Evolutionary conservation across 2,888 invertebrate species (phyloP).

Genomic region (Lydus trimaculatus): DNA sequence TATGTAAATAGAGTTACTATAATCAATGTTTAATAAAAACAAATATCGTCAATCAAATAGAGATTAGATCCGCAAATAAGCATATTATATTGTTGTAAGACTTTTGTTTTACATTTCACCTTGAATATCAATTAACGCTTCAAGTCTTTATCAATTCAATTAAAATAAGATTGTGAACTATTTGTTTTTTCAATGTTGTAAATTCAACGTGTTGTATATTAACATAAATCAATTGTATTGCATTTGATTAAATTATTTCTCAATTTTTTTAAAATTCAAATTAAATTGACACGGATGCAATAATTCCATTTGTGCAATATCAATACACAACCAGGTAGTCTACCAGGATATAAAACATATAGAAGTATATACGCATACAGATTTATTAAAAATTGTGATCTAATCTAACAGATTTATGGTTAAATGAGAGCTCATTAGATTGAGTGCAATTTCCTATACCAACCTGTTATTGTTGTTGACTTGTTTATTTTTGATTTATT

Average conservation of each 20-base stretch:
- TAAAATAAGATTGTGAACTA: conserved; percentile 23
- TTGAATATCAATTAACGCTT: conserved; percentile 44
- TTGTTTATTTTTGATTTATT: background rate
- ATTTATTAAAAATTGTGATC: background rate
- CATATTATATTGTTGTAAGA: conserved; percentile 36
- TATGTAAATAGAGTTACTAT: background rate
- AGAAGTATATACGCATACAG: background rate
- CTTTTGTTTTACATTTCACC: conserved; percentile 41
- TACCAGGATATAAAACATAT: conserved; percentile 18
- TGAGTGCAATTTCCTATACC: background rate
- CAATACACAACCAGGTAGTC: conserved; percentile 18
- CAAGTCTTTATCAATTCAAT: conserved; percentile 16
- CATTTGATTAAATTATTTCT: conserved; percentile 6
- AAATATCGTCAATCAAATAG: conserved; percentile 36
- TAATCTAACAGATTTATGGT: conserved; percentile 1
- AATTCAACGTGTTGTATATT: conserved; percentile 22
- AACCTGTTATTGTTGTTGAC: background rate
- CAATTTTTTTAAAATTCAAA: conserved; percentile 15
- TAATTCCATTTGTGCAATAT: conserved; percentile 18
- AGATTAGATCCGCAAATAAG: conserved; percentile 46
- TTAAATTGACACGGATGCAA: conserved; percentile 30
- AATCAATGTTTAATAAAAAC: background rate
- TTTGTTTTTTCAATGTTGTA: conserved; percentile 22
- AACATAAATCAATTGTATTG: conserved; percentile 26
- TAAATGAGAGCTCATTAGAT: background rate